Evolutionary conservation across 2,113 vertebrate species (phyloP).

Genomic region (Sinocyclocheilus anshuiensis): DNA sequence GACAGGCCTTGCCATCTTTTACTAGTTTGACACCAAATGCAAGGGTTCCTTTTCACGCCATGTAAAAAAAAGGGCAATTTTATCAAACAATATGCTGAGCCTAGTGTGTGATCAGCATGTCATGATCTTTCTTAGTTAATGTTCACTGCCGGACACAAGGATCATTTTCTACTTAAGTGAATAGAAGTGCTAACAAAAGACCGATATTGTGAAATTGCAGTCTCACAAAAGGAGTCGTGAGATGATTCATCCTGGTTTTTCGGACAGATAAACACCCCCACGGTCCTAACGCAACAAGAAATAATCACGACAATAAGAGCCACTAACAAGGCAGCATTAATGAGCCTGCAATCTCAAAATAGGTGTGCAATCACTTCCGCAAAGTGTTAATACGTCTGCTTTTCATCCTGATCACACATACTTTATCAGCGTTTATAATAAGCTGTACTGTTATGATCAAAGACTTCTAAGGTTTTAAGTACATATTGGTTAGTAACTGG

Average conservation of each 20-base stretch:
- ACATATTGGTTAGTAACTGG: slow-evolving; percentile 29
- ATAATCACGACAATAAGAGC: slow-evolving; percentile 14
- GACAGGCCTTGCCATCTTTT: background rate
- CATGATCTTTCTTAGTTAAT: background rate
- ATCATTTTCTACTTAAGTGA: background rate
- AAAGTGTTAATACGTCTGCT: slow-evolving; percentile 5
- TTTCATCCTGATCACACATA: background rate
- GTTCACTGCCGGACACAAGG: background rate
- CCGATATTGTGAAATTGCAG: background rate
- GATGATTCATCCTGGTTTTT: slow-evolving; percentile 17
- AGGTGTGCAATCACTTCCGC: background rate
- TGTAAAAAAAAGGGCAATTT: background rate
- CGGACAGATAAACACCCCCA: slow-evolving; percentile 7
- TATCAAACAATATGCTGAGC: background rate
- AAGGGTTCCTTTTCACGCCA: background rate
- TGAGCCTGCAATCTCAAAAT: background rate
- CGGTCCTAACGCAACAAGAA: slow-evolving; percentile 2
- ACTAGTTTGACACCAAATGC: slow-evolving; percentile 24
- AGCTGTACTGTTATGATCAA: slow-evolving; percentile 1
- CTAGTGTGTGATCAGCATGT: background rate
- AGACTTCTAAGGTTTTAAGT: background rate
- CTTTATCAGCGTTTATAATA: background rate
- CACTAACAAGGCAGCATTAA: background rate
- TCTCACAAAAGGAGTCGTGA: background rate
- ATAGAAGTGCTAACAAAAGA: background rate